Evolutionary conservation across 2,888 invertebrate species (phyloP).

Genomic region (Drosophila fulvimacula): DNA sequence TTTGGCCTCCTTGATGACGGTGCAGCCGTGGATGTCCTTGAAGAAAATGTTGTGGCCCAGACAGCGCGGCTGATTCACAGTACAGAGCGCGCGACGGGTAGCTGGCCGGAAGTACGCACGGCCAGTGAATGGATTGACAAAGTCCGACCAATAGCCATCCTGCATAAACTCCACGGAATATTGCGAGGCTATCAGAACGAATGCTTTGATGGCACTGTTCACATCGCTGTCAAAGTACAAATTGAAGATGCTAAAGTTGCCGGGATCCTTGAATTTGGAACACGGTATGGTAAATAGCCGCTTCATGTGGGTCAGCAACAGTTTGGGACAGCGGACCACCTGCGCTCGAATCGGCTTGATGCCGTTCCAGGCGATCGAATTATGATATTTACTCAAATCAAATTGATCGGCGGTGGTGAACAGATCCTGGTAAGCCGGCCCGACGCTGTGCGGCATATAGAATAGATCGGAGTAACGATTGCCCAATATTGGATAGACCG

Average conservation of each 20-base stretch:
- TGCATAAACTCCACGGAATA: conserved; percentile 38
- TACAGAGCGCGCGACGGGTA: not conserved
- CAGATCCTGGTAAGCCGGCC: conserved; percentile 60
- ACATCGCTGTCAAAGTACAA: conserved; percentile 46
- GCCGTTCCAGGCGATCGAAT: conserved; percentile 10
- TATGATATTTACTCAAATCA: conserved; percentile 24
- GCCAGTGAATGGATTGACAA: conserved; percentile 68
- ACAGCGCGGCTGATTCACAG: conserved; percentile 5
- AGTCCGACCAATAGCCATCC: conserved; percentile 65
- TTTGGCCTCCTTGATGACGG: conserved; percentile 48
- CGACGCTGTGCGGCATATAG: conserved; percentile 60
- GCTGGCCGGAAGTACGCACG: conserved; percentile 51
- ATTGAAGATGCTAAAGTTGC: conserved; percentile 53
- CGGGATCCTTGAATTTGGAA: conserved; percentile 9
- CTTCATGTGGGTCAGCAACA: conserved; percentile 42
- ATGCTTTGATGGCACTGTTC: conserved; percentile 54
- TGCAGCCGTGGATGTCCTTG: conserved; percentile 53
- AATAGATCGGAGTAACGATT: conserved; percentile 49
- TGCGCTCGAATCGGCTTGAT: conserved; percentile 33
- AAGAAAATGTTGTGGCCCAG: conserved; percentile 50
- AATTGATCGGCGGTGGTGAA: conserved; percentile 48
- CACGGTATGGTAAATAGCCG: conserved; percentile 39
- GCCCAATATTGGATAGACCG: conserved; percentile 36
- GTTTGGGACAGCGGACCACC: conserved; percentile 51
- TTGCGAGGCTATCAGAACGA: conserved; percentile 47